Percentiles rank a stretch among this genome's conserved stretches.
Conservation (phyloP, 1,140 invertebrate genomes). For the Anadara kagoshimensis region DNA sequence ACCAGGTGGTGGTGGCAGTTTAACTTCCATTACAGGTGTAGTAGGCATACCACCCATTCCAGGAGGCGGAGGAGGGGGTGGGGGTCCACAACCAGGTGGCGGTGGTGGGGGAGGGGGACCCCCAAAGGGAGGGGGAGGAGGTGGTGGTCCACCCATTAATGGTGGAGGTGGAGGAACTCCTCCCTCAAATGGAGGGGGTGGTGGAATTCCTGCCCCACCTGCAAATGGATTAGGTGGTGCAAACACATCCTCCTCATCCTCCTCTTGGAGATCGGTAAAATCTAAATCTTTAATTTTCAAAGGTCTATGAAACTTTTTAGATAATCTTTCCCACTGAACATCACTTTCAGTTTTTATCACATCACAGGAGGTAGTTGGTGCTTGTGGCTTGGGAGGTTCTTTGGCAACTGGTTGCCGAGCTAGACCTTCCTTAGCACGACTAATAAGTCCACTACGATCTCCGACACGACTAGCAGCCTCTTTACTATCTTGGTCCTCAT, state of each 20-base stretch:
- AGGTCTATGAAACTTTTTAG: slow-evolving; percentile 86
- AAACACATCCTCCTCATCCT: slow-evolving; percentile 75
- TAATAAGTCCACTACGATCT: slow-evolving; percentile 91
- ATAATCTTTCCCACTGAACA: slow-evolving; percentile 94
- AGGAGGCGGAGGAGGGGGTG: slow-evolving; percentile 69
- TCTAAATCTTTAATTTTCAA: slow-evolving; percentile 95
- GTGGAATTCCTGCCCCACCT: slow-evolving; percentile 78
- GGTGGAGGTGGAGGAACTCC: slow-evolving; percentile 72
- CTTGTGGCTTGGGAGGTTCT: slow-evolving; percentile 67
- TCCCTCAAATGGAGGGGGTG: slow-evolving; percentile 56
- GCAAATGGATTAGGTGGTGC: slow-evolving; percentile 47
- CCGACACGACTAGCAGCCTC: slow-evolving; percentile 72
- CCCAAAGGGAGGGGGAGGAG: slow-evolving; percentile 73
- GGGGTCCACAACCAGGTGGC: slow-evolving; percentile 52
- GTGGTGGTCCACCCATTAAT: slow-evolving; percentile 70
- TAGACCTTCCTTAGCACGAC: slow-evolving; percentile 93
- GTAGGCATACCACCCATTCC: slow-evolving; percentile 70
- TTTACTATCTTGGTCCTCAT: slow-evolving; percentile 25
- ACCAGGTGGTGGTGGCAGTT: slow-evolving; percentile 72
- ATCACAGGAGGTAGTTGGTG: slow-evolving; percentile 73
- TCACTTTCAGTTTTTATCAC: slow-evolving; percentile 94
- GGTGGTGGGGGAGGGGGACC: slow-evolving; percentile 70
- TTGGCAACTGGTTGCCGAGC: slow-evolving; percentile 43
- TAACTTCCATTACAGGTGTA: slow-evolving; percentile 68
- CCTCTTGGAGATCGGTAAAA: slow-evolving; percentile 90